These are phyloP conservation scores for Horisme vitalbata DNA, from an alignment of 2,888 invertebrate species.

Conservation along the genomic window DNA sequence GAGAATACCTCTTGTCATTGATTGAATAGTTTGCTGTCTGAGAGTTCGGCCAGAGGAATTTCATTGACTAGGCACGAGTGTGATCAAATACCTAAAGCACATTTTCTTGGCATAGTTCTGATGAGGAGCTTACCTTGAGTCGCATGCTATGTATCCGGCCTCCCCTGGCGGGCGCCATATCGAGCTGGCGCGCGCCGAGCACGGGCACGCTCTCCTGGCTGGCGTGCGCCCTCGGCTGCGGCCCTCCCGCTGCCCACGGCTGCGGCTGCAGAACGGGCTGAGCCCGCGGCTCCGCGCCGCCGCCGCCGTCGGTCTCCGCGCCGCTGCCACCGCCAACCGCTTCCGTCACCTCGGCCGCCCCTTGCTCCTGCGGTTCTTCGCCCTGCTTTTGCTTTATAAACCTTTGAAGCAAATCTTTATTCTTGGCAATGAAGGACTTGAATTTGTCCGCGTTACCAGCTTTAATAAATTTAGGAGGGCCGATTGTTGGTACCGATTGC, in stretches of 20 bases:
- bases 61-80: no score
- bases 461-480: no score
- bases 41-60: no score
- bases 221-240: background rate
- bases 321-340: background rate
- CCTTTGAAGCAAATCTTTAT: conserved; percentile 35
- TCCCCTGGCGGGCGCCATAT: conserved; percentile 60
- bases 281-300: background rate
- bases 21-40: no score
- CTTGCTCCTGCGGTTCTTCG: background rate
- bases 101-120: no score
- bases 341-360: background rate
- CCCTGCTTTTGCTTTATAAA: conserved; percentile 20
- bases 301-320: background rate
- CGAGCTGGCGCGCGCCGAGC: conserved; percentile 42
- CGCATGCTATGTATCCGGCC: conserved; percentile 42
- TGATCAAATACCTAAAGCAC: no score
- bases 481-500: no score
- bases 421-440: conserved; percentile 36
- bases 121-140: conserved; percentile 38
- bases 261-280: no score
- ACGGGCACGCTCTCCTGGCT: background rate
- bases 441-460: conserved; percentile 32
- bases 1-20: no score
- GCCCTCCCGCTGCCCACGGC: no score